Percentiles rank a stretch among this genome's conserved stretches.
Conservation (phyloP, 2,888 invertebrate genomes). For the Caradrina clavipalpis region DNA sequence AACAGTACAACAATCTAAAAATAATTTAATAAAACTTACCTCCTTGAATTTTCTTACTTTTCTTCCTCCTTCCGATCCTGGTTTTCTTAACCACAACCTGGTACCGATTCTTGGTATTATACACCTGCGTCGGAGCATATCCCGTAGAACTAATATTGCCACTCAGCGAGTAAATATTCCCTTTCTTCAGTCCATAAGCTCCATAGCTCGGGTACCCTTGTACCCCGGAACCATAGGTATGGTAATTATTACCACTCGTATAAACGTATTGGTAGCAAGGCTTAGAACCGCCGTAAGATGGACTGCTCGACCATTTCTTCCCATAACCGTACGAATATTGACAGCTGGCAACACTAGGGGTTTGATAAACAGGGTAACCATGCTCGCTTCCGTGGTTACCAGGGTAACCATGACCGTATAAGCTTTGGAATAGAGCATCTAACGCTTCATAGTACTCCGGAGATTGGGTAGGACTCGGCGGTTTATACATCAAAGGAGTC, state of each 20-base stretch:
- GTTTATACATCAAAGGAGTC: conserved; percentile 84
- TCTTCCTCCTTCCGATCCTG: conserved; percentile 69
- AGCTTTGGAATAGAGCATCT: conserved; percentile 79
- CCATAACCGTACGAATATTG: conserved; percentile 59
- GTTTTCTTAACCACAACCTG: conserved; percentile 82
- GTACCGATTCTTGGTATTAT: conserved; percentile 77
- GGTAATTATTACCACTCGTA: conserved; percentile 56
- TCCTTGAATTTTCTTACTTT: conserved; percentile 69
- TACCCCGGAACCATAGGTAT: conserved; percentile 48
- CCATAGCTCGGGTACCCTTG: conserved; percentile 62
- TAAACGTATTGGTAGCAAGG: conserved; percentile 68
- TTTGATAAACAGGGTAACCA: conserved; percentile 38
- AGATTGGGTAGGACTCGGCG: conserved; percentile 81
- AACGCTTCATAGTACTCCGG: conserved; percentile 86
- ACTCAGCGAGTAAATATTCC: conserved; percentile 70
- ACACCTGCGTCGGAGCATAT: conserved; percentile 79
- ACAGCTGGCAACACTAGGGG: conserved; percentile 44
- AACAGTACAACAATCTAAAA: too few relatives aligned
- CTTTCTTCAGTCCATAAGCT: conserved; percentile 66
- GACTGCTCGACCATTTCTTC: conserved; percentile 51
- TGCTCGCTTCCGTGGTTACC: conserved; percentile 53
- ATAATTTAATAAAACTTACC: conserved; percentile 69
- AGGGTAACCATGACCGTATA: conserved; percentile 70
- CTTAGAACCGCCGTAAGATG: conserved; percentile 35
- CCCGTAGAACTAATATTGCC: conserved; percentile 66